phyloP scores from a whole-genome alignment of 2,113 vertebrate species.

The Hemibagrus wyckioides region DNA sequence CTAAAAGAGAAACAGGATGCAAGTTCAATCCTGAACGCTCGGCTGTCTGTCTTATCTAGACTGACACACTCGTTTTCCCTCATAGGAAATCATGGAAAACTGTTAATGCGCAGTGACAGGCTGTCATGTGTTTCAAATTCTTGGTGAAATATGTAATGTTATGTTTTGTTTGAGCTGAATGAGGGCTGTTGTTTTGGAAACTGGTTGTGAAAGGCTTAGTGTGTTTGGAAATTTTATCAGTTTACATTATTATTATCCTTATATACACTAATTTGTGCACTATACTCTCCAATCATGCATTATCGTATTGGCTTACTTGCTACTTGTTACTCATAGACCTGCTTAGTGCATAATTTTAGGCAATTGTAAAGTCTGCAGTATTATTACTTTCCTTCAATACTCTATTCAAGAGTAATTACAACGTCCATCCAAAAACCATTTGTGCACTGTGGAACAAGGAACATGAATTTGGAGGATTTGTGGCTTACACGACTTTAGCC shows the following conservation, averaged over 20 bases:
- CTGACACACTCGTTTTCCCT: constrained; percentile 32
- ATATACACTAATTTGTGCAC: background rate
- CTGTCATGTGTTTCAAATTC: constrained; percentile 44
- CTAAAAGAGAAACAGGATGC: constrained; percentile 22
- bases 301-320: background rate
- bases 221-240: background rate
- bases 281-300: background rate
- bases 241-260: background rate
- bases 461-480: background rate
- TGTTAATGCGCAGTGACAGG: constrained; percentile 52
- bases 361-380: background rate
- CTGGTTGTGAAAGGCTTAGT: background rate
- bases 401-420: background rate
- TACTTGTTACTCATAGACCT: background rate
- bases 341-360: background rate
- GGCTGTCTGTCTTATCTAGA: constrained; percentile 20
- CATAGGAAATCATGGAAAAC: constrained; percentile 47
- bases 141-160: constrained; percentile 14
- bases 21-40: constrained; percentile 41
- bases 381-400: background rate
- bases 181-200: constrained; percentile 33
- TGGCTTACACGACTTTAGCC: background rate
- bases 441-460: background rate
- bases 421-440: constrained; percentile 7
- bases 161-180: constrained; percentile 28